Percentiles rank a stretch among this genome's conserved stretches.
Conservation (phyloP, 2,888 invertebrate genomes). For the Euzetes globulus region DNA sequence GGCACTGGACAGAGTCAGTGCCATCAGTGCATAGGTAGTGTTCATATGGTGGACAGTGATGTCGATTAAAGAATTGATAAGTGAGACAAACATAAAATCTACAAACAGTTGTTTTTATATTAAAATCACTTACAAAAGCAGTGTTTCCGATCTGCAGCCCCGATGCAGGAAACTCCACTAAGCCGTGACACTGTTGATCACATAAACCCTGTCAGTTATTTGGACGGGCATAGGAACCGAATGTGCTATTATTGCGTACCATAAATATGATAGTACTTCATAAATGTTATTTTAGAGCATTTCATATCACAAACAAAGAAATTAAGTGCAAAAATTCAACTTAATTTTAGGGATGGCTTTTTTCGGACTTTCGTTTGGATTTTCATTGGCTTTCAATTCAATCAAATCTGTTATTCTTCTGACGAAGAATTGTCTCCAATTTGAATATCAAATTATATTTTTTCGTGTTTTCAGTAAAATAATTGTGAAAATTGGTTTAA, state of each 20-base stretch:
- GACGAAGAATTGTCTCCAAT: too few relatives aligned
- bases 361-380: too few relatives aligned
- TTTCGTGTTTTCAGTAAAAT: too few relatives aligned
- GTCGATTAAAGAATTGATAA: too few relatives aligned
- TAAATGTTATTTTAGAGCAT: constrained; percentile 10
- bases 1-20: background rate
- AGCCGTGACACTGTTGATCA: constrained; percentile 32
- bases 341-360: background rate
- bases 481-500: too few relatives aligned
- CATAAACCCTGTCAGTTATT: constrained; percentile 29
- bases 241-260: constrained; percentile 18
- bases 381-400: too few relatives aligned
- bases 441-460: too few relatives aligned
- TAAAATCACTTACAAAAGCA: constrained; percentile 30
- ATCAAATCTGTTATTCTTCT: too few relatives aligned
- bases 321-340: background rate
- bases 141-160: constrained; percentile 33
- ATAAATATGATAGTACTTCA: background rate
- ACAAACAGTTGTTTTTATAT: background rate
- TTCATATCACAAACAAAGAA: background rate
- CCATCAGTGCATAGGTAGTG: too few relatives aligned
- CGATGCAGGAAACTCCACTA: constrained; percentile 31
- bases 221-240: constrained; percentile 29
- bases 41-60: too few relatives aligned
- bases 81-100: constrained; percentile 6